phyloP scores from a whole-genome alignment of 2,113 vertebrate genomes.

The Galbula dea region DNA sequence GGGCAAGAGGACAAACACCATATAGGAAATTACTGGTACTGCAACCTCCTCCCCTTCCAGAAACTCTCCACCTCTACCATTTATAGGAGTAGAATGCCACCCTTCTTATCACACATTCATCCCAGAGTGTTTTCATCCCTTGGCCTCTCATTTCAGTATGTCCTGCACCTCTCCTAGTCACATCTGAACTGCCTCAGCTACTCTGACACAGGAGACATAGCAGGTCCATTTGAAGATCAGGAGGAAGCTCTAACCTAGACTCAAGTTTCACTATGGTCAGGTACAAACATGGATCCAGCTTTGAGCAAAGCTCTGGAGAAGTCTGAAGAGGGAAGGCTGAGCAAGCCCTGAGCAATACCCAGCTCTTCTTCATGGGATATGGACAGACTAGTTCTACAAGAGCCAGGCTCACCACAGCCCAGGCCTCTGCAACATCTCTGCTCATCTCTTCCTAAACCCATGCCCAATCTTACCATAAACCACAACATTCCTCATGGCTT shows the following conservation, averaged over 20 bases:
- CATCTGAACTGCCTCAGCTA: not conserved
- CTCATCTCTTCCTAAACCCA: not conserved
- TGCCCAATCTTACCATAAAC: not conserved
- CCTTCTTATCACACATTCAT: fast-evolving
- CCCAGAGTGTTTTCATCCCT: not conserved
- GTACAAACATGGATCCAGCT: not conserved
- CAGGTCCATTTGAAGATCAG: not conserved
- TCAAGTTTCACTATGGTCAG: not conserved
- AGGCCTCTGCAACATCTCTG: not conserved
- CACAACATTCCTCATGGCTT: not conserved
- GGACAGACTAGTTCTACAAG: fast-evolving
- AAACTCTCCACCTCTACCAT: not conserved
- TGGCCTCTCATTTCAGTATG: not conserved
- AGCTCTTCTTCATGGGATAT: not conserved
- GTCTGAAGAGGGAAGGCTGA: not conserved
- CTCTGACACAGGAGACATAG: not conserved
- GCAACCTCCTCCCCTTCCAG: not conserved
- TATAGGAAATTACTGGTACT: not conserved
- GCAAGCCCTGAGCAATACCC: not conserved
- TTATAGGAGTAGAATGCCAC: not conserved
- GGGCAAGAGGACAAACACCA: not conserved
- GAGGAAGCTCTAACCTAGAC: not conserved
- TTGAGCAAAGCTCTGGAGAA: not conserved
- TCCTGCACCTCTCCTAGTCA: not conserved
- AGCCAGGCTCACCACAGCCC: not conserved